Conservation (phyloP, 2,113 vertebrate genomes). For the Mobula hypostoma region DNA sequence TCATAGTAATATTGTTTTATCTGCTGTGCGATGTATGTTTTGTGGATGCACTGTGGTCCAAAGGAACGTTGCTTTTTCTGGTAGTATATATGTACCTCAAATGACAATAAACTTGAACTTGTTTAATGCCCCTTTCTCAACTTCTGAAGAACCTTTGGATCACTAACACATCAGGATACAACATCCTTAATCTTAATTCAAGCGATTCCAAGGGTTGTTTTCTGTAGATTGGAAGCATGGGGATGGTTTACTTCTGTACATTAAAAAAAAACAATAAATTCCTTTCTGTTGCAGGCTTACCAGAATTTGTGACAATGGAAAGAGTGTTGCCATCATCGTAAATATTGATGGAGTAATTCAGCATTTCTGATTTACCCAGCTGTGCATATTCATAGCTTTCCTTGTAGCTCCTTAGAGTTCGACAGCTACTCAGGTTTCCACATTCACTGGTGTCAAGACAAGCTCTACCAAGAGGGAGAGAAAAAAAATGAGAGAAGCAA, state of each 20-base stretch:
- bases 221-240: background rate
- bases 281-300: background rate
- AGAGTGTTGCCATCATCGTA: constrained; percentile 38
- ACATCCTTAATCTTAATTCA: background rate
- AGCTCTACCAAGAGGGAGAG: background rate
- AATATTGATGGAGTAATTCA: constrained; percentile 38
- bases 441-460: constrained; percentile 39
- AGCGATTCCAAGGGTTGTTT: background rate
- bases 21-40: too few relatives aligned
- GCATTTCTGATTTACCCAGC: constrained; percentile 37
- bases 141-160: too few relatives aligned
- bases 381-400: constrained; percentile 31
- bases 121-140: too few relatives aligned
- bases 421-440: constrained; percentile 31
- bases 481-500: background rate
- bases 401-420: constrained; percentile 9
- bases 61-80: too few relatives aligned
- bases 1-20: too few relatives aligned
- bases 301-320: constrained; percentile 32
- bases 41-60: too few relatives aligned
- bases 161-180: too few relatives aligned
- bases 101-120: too few relatives aligned
- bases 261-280: background rate
- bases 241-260: background rate
- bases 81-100: too few relatives aligned